A percentile compares a stretch with the other conserved stretches of the same genome.
Evolutionary conservation across 2,888 invertebrate species (phyloP).

Genomic region (Lasioglossum leucozonium): DNA sequence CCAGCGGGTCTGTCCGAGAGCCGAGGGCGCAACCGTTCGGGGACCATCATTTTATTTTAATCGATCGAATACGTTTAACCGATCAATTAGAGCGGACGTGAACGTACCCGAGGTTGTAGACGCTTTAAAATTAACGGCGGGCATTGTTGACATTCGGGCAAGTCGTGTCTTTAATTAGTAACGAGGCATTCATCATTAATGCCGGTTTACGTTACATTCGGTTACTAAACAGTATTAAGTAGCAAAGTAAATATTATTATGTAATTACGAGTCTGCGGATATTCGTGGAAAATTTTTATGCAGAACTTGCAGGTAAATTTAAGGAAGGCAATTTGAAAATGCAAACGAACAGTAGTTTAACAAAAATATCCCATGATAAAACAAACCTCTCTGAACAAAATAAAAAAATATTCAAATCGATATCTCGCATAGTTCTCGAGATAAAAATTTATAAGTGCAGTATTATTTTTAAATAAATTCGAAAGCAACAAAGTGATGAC

Average conservation of each 20-base stretch:
- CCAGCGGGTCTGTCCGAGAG: background rate
- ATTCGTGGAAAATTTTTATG: background rate
- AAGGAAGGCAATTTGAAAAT: no score
- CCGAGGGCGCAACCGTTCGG: background rate
- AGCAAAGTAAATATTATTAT: no score
- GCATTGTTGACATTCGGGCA: background rate
- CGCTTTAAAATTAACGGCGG: background rate
- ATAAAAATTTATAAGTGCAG: background rate
- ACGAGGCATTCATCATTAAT: background rate
- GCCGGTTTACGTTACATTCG: background rate
- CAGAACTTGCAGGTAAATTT: background rate
- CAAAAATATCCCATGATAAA: background rate
- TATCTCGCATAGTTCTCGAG: background rate
- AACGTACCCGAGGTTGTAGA: background rate
- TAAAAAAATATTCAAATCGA: background rate
- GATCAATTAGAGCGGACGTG: background rate
- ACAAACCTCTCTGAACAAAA: background rate
- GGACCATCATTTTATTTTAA: slow-evolving; percentile 19
- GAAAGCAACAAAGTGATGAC: background rate
- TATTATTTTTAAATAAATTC: background rate
- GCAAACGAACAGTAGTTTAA: background rate
- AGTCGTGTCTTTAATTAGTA: background rate
- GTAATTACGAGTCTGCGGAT: no score
- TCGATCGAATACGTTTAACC: background rate
- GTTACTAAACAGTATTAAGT: background rate